Evolutionary conservation across 2,113 vertebrate genomes (phyloP).

Genomic region (Peromyscus polionotus): DNA sequence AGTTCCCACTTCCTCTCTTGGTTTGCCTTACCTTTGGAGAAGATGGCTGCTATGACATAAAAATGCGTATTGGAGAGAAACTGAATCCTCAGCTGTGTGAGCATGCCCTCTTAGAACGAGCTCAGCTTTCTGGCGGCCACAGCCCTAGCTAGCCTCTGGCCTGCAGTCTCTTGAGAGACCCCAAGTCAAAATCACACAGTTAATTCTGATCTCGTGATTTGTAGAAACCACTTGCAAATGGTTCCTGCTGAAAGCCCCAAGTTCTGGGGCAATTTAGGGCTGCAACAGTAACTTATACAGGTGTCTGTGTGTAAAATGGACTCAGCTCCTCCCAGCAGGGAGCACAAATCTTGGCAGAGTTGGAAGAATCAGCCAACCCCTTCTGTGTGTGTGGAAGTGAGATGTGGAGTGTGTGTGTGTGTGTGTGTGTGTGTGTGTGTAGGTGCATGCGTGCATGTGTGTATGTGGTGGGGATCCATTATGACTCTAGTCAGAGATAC

Average conservation of each 20-base stretch:
- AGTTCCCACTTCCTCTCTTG: not conserved
- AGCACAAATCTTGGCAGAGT: not conserved
- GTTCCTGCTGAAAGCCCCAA: not conserved
- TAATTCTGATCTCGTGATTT: not conserved
- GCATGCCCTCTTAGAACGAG: not conserved
- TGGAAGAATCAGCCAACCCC: not conserved
- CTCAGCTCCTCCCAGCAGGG: not conserved
- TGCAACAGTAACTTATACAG: not conserved
- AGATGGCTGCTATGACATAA: not conserved
- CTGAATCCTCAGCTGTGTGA: not conserved
- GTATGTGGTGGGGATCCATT: no score
- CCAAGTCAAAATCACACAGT: not conserved
- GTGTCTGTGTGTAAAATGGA: not conserved
- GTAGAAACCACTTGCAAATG: not conserved
- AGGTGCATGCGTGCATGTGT: no score
- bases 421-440: not conserved
- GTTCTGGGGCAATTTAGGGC: not conserved
- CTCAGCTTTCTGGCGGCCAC: not conserved
- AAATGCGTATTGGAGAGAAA: not conserved
- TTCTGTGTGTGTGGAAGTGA: not conserved
- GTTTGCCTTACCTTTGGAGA: not conserved
- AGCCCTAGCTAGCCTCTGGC: not conserved
- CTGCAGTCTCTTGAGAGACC: not conserved
- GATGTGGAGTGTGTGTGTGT: accelerated
- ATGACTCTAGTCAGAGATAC: not conserved